Percentiles rank a stretch among this genome's conserved stretches.
Conservation (phyloP, 2,113 vertebrate species). For the Melierax canorus region DNA sequence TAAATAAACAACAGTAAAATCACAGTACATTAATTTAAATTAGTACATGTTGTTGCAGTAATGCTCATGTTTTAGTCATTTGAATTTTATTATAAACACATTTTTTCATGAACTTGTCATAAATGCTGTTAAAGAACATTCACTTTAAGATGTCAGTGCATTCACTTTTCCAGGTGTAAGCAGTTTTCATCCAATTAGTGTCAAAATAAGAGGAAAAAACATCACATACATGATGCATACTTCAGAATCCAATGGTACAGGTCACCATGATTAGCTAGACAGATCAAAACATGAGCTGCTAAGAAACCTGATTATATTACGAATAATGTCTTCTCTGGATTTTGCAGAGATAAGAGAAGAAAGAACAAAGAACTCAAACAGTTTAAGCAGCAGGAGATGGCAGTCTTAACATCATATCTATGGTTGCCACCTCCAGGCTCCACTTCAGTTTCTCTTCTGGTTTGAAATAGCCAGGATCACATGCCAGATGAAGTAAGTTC, state of each 20-base stretch:
- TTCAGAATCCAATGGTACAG: neutral
- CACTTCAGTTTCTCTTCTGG: neutral
- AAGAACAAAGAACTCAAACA: neutral
- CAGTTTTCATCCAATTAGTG: slow-evolving; percentile 17
- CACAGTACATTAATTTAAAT: neutral
- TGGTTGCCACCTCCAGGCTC: neutral
- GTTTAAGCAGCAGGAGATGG: neutral
- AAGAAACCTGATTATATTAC: neutral
- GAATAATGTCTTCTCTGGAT: neutral
- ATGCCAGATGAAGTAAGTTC: neutral
- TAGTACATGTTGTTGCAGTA: neutral
- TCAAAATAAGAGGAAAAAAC: neutral
- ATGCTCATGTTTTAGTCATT: neutral
- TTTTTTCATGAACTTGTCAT: neutral
- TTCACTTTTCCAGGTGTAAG: neutral
- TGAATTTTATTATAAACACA: neutral
- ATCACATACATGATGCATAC: neutral
- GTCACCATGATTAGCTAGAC: neutral
- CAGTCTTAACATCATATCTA: neutral
- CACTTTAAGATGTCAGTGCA: neutral
- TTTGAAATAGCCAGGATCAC: neutral
- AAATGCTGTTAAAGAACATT: neutral
- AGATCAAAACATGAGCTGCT: neutral
- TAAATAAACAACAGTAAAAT: neutral
- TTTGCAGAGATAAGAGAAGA: neutral